Evolutionary conservation across 2,797 vertebrate species (phyloP).

Genomic region (Mus minutoides): DNA sequence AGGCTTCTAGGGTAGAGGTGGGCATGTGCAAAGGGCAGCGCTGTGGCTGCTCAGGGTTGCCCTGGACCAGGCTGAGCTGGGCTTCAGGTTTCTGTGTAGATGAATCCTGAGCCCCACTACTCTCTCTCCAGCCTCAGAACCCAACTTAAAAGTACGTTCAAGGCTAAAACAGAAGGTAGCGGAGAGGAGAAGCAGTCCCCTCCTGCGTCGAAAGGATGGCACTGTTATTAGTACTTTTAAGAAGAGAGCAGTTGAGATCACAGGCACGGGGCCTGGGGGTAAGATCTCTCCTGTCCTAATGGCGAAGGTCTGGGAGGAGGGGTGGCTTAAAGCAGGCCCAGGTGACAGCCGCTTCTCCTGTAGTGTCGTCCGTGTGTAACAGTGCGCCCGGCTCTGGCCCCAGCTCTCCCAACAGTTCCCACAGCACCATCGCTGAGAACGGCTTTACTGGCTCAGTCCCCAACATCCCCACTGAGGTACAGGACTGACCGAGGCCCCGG

Average conservation of each 20-base stretch:
- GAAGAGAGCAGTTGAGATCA: conserved; percentile 91
- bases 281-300: background rate
- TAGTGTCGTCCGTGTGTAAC: conserved; percentile 93
- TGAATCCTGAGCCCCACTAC: background rate
- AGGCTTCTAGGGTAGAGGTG: background rate
- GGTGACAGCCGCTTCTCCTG: conserved; percentile 67
- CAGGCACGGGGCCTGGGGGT: conserved; percentile 84
- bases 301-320: background rate
- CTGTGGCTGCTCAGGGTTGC: background rate
- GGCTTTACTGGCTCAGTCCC: conserved; percentile 94
- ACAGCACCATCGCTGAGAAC: conserved; percentile 92
- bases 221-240: conserved; percentile 94
- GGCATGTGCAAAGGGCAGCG: background rate
- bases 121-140: conserved; percentile 90
- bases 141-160: conserved; percentile 94
- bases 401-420: conserved; percentile 95
- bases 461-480: conserved; percentile 94
- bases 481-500: conserved; percentile 33
- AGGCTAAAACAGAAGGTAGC: conserved; percentile 97
- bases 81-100: background rate
- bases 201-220: conserved; percentile 92
- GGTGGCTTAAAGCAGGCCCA: background rate
- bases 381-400: conserved; percentile 95
- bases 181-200: conserved; percentile 93
- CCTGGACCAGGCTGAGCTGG: background rate